Conservation (phyloP, 1,140 invertebrate species). For the Maconellicoccus hirsutus region DNA sequence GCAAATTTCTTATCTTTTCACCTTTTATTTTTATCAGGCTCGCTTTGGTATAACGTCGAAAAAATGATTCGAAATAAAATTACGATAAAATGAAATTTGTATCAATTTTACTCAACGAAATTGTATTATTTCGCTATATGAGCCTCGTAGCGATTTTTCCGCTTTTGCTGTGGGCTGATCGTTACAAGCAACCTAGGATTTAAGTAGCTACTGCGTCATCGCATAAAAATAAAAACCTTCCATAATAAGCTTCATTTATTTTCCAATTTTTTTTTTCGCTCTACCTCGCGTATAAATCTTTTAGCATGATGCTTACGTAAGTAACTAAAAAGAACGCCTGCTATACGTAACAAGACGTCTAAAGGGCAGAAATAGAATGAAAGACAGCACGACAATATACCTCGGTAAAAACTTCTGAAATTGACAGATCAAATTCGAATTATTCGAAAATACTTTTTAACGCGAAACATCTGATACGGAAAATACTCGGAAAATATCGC, state of each 20-base stretch:
- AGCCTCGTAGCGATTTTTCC: neutral
- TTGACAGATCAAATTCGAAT: neutral
- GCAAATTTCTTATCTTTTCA: slow-evolving; percentile 9
- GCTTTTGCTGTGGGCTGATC: too few species aligned
- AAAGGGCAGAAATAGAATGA: too few species aligned
- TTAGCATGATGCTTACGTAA: too few species aligned
- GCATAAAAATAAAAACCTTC: neutral
- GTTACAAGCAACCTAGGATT: too few species aligned
- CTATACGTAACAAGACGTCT: neutral
- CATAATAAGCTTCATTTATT: neutral
- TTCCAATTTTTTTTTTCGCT: neutral
- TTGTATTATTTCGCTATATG: neutral
- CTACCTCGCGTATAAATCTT: neutral
- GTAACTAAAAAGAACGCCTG: too few species aligned
- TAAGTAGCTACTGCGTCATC: neutral
- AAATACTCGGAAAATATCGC: too few species aligned
- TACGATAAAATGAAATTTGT: neutral
- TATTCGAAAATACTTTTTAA: neutral
- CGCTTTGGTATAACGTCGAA: too few species aligned
- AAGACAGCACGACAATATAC: too few species aligned
- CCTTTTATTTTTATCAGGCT: neutral
- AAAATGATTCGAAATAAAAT: neutral
- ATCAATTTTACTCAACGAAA: neutral
- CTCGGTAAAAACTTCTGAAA: neutral
- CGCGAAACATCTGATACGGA: too few species aligned